Evolutionary conservation across 2,888 invertebrate species (phyloP), one percentile per base, ranked within the genome.

Genomic region (Hecatera dysodea): DNA sequence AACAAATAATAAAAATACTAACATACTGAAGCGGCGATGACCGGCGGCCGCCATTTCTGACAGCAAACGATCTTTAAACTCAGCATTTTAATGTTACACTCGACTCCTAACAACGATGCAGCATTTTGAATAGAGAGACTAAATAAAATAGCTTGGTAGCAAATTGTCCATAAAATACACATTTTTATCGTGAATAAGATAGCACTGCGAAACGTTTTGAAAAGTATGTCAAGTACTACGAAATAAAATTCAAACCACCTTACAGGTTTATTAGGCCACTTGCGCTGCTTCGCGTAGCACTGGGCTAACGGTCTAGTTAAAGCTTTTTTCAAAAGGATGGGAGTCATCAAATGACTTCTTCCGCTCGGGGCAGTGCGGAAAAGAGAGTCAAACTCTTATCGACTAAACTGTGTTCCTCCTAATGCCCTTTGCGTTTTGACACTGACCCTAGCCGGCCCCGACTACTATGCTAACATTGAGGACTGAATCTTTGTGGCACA

Each of bases 1-100:
- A 44, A 68, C 52, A 62, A 44, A 62, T 65, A 62, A 66, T 78
- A 78, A 78, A 78, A 69, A 60, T 42, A 7, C 50, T 27, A 63
- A 48, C 42, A 27, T 36, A 69, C 19, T 19, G 69, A 27, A 24
- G 39, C 29, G 19, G 11, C 59, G 36, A 64, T 72, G 73, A 52
- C 68, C 68, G 66, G 44, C 44, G 55, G 71, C 15, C 24, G 22
- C 53, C 52, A 46, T 63, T 52, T 64, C 42, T 69, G 69, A 67
- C 53, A 56, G 42, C 63, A 27, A 67, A 75, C 61, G 50, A 50
- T 53, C 56, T 36, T 62, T 69, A 67, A 60, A 66, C 48, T 68
- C 29, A 42, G 52, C 66, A 69, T 56, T 78, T 78, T 78, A 79
- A 50, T 78, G 62, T 55, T 36, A 22, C 6, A 55, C 50, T 63